A percentile compares a stretch with the other conserved stretches of the same genome.
These are phyloP conservation scores for Dendrolimus punctatus DNA, from an alignment of 1,140 invertebrate species.

Conservation along the genomic window DNA sequence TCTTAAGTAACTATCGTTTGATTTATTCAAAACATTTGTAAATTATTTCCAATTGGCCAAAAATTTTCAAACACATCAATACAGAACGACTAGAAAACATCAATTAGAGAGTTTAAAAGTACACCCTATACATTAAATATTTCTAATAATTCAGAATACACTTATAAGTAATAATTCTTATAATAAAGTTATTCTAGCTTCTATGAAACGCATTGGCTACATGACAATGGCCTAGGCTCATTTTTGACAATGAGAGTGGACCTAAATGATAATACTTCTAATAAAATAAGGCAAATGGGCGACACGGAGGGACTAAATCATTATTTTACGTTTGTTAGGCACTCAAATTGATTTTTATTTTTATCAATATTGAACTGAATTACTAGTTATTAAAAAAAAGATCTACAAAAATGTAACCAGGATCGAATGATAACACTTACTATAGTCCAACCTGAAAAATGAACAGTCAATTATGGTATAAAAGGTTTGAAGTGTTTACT, in stretches of 20 bases:
- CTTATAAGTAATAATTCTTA: conserved; percentile 11
- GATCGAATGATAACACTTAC: too few species aligned
- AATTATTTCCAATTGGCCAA: too few species aligned
- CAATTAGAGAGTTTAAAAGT: conserved; percentile 27
- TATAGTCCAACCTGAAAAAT: too few species aligned
- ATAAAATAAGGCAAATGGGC: conserved; percentile 68
- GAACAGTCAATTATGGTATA: too few species aligned
- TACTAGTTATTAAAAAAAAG: too few species aligned
- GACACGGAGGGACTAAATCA: conserved; percentile 61
- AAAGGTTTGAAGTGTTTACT: too few species aligned
- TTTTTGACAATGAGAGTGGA: too few species aligned
- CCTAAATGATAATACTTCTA: conserved; percentile 26
- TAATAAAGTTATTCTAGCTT: conserved; percentile 30
- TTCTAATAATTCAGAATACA: conserved; percentile 39
- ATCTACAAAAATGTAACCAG: too few species aligned
- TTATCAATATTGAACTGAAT: conserved; percentile 3
- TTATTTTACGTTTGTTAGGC: conserved; percentile 45
- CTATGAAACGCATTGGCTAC: conserved; percentile 35
- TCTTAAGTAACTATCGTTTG: too few species aligned
- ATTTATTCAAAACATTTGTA: too few species aligned
- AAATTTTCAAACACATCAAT: conserved; percentile 5
- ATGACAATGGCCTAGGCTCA: conserved; percentile 22
- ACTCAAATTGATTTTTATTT: conserved; percentile 54
- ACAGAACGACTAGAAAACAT: conserved; percentile 25
- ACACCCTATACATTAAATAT: conserved; percentile 28